Percentiles rank a stretch among this genome's conserved stretches.
Evolutionary conservation across 2,113 vertebrate genomes (phyloP).

Genomic region (Esox niger): DNA sequence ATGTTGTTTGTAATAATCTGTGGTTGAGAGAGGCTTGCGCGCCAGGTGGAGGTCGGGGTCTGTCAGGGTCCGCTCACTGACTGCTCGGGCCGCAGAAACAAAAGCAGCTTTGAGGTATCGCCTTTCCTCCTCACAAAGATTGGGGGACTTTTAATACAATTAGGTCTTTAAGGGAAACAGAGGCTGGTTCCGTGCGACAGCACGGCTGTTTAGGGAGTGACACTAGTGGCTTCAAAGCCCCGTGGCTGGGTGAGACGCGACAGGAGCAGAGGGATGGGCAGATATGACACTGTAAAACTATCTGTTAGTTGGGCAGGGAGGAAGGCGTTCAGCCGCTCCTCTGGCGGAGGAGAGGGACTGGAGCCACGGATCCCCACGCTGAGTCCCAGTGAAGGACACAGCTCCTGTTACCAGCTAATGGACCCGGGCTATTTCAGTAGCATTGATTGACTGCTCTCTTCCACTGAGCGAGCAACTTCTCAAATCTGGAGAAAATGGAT

Average conservation of each 20-base stretch:
- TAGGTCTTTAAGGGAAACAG: conserved; percentile 65
- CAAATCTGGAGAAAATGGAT: conserved; percentile 70
- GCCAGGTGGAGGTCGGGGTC: conserved; percentile 69
- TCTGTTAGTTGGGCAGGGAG: conserved; percentile 45
- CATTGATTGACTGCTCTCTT: conserved; percentile 68
- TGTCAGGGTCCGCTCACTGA: conserved; percentile 63
- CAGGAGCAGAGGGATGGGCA: conserved; percentile 40
- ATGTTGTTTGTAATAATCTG: conserved; percentile 79
- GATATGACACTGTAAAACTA: conserved; percentile 54
- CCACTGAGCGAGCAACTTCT: conserved; percentile 62
- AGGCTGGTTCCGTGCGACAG: conserved; percentile 5
- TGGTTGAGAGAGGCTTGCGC: conserved; percentile 75
- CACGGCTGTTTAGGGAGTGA: conserved; percentile 4
- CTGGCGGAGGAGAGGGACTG: conserved; percentile 40
- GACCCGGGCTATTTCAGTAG: conserved; percentile 68
- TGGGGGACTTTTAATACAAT: conserved; percentile 73
- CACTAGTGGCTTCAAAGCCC: background rate
- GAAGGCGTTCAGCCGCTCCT: conserved; percentile 14
- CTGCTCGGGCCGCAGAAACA: conserved; percentile 66
- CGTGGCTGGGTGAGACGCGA: conserved; percentile 13
- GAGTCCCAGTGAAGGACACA: conserved; percentile 67
- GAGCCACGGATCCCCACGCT: conserved; percentile 32
- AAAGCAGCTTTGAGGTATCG: conserved; percentile 77
- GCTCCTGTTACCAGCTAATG: conserved; percentile 71
- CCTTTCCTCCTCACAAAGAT: conserved; percentile 71